Evolutionary conservation across 2,888 invertebrate genomes (phyloP).

Genomic region (Tenodera sinensis): DNA sequence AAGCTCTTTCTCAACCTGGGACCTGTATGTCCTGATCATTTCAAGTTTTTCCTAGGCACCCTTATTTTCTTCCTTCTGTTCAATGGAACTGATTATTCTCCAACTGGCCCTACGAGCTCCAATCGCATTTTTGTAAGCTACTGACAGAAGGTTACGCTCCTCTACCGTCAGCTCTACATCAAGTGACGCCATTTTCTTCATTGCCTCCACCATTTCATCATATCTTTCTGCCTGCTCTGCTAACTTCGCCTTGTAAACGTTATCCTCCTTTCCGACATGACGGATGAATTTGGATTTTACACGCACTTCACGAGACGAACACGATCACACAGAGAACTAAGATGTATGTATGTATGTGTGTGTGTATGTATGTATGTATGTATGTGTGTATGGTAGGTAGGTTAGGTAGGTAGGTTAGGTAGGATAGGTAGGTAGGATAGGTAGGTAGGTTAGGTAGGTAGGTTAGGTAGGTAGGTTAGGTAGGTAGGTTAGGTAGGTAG

Average conservation of each 20-base stretch:
- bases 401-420: too few species aligned
- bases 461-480: too few species aligned
- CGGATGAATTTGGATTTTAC: constrained; percentile 67
- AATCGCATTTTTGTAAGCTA: constrained; percentile 99
- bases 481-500: too few species aligned
- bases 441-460: too few species aligned
- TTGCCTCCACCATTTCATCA: constrained; percentile 98
- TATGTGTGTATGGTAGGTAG: too few species aligned
- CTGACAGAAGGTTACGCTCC: constrained; percentile 94
- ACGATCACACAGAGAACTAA: constrained; percentile 57
- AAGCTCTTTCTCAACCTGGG: constrained; percentile 93
- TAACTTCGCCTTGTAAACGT: constrained; percentile 98
- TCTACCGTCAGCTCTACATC: constrained; percentile 95
- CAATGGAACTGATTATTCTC: constrained; percentile 96
- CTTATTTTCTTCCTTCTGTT: constrained; percentile 96
- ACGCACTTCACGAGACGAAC: constrained; percentile 33
- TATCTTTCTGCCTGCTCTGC: constrained; percentile 99
- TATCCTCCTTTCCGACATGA: constrained; percentile 97
- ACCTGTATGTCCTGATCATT: constrained; percentile 92
- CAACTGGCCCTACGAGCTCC: constrained; percentile 96
- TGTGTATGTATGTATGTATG: too few species aligned
- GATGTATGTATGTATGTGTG: constrained; percentile 87
- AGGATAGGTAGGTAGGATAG: too few species aligned
- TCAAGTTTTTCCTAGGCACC: constrained; percentile 89
- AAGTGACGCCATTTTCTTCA: constrained; percentile 95